Conservation (phyloP, 2,113 vertebrate species). For the Varanus komodoensis region DNA sequence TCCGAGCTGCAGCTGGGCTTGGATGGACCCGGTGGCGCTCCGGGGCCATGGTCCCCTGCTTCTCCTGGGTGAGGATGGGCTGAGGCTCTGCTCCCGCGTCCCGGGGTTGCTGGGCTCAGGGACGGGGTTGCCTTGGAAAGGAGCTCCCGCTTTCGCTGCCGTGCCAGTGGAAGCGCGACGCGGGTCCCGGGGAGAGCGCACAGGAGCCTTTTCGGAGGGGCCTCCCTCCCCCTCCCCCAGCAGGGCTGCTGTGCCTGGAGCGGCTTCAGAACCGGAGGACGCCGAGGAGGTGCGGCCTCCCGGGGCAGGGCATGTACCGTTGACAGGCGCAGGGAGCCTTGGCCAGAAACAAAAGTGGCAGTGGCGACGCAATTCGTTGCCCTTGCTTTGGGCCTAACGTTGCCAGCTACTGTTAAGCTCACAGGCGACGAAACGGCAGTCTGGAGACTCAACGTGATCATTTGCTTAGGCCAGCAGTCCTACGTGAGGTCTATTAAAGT, state of each 20-base stretch:
- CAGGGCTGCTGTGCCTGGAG: background rate
- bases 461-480: background rate
- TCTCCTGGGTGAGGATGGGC: constrained; percentile 17
- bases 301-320: background rate
- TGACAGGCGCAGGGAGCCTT: too few species aligned
- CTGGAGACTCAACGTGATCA: background rate
- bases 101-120: background rate
- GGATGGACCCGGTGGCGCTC: background rate
- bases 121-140: background rate
- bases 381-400: background rate
- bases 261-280: background rate
- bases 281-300: background rate
- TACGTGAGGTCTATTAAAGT: background rate
- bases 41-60: background rate
- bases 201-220: background rate
- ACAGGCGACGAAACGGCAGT: background rate
- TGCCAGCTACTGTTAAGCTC: background rate
- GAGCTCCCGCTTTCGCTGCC: background rate
- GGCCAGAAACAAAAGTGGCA: background rate
- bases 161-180: background rate
- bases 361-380: background rate
- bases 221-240: background rate
- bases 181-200: background rate
- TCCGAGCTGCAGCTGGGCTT: background rate
- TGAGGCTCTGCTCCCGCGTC: background rate